Percentiles rank a stretch among this genome's conserved stretches.
phyloP scores from a whole-genome alignment of 2,888 invertebrate species.

The Cheilosia scutellata region DNA sequence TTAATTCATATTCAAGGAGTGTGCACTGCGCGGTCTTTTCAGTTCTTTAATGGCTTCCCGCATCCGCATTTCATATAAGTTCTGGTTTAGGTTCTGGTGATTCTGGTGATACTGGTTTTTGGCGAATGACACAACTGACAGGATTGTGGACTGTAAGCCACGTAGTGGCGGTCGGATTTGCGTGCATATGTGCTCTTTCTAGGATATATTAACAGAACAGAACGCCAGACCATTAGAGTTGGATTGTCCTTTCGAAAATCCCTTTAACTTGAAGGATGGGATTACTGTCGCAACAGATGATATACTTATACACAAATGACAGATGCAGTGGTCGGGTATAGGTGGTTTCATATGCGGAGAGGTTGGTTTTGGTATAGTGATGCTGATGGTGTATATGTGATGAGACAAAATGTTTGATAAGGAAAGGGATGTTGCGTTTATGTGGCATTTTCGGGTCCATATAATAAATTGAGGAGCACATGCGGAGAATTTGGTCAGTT shows the following conservation, averaged over 20 bases:
- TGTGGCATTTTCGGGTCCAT: too few species aligned
- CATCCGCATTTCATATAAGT: slow-evolving; percentile 66
- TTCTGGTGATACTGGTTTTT: slow-evolving; percentile 9
- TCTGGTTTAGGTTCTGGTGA: slow-evolving; percentile 21
- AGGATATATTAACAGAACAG: slow-evolving; percentile 20
- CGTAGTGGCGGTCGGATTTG: background rate
- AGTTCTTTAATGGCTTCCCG: slow-evolving; percentile 64
- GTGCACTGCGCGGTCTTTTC: slow-evolving; percentile 59
- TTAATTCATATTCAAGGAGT: slow-evolving; percentile 73
- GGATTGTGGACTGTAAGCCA: background rate
- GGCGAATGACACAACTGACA: slow-evolving; percentile 28
- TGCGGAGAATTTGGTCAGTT: too few species aligned
- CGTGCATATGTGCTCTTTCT: slow-evolving; percentile 5
- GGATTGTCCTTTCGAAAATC: slow-evolving; percentile 53
- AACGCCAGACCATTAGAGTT: slow-evolving; percentile 22
- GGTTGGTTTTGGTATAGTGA: slow-evolving; percentile 7
- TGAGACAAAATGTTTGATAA: slow-evolving; percentile 52
- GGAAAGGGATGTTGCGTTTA: background rate
- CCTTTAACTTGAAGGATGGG: slow-evolving; percentile 29
- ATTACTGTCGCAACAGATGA: slow-evolving; percentile 68
- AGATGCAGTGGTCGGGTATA: slow-evolving; percentile 29
- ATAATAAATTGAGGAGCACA: too few species aligned
- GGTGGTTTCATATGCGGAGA: background rate
- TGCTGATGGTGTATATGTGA: slow-evolving; percentile 31
- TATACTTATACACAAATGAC: slow-evolving; percentile 29